Evolutionary conservation across 2,888 invertebrate species (phyloP), one percentile per base, ranked within the genome.

Genomic region (Xylophagus ater): DNA sequence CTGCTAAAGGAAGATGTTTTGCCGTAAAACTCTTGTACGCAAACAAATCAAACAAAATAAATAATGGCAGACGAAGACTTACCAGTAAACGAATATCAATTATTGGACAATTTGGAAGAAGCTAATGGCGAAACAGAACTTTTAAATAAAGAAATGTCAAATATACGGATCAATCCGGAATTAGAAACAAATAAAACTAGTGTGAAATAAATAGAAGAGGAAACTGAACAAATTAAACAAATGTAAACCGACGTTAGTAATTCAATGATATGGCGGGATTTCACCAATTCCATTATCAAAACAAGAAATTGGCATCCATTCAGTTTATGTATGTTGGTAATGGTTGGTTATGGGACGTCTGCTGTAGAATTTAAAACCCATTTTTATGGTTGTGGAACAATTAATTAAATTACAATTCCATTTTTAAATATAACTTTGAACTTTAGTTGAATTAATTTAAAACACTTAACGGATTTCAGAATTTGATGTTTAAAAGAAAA

Each of bases 151-250:
- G 65, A 62, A 51, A 71, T 70, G 53, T 70, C 73, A 25, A 74
- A 74, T 48, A 75, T 74, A 47, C 72, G 72, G 55, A 80, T 80
- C 53, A 79, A 80, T 53, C 79, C 81, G 9, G 96, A 97, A 67
- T 69, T 98, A 54, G 96, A 96, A 56, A 92, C 90, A 47, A 96
- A 98, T 52, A 94, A 94, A 68, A 93, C 93, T 28, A 74, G 97
- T 47, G 94, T 98, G 17, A 77, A 86, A 49, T 97, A 98, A 73
- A 97, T 99, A 90, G 97, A 98, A 68, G 96, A 97, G 64, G 98
- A 98, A 67, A 96, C 97, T 15, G 93, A 94, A 63, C 97, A 97
- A 70, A 71, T 98, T 45, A 94, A 96, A 66, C 92, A 94, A 66
- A 81, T 98, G 71, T 97, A 98, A 63, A 86, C 83, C 44, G 96